phyloP scores from a whole-genome alignment of 2,888 invertebrate genomes.

The Calameuta filiformis region DNA sequence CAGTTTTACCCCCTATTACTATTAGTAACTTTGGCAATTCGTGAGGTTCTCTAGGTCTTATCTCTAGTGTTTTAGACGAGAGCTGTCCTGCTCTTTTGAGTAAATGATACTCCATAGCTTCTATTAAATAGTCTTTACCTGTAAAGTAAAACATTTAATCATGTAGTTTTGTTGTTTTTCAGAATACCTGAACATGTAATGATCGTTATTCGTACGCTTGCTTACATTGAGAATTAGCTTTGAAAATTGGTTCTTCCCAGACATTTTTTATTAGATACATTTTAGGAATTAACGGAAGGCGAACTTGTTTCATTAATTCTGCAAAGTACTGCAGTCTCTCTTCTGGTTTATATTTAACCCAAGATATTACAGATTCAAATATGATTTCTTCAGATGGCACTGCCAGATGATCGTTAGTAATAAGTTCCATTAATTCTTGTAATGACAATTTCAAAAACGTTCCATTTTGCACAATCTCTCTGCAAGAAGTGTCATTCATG shows the following conservation, averaged over 20 bases:
- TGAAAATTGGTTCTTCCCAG: conserved; percentile 86
- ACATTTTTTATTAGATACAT: conserved; percentile 90
- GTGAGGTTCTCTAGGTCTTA: conserved; percentile 83
- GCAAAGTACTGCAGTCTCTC: conserved; percentile 77
- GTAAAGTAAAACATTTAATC: conserved; percentile 1
- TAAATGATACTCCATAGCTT: conserved; percentile 93
- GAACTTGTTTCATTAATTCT: conserved; percentile 90
- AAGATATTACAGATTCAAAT: conserved; percentile 85
- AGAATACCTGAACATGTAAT: too few species aligned
- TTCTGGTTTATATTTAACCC: conserved; percentile 80
- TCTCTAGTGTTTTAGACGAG: conserved; percentile 80
- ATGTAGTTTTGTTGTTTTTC: too few species aligned
- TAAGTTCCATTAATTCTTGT: conserved; percentile 80
- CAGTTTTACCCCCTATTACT: conserved; percentile 95
- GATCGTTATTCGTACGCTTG: conserved; percentile 14
- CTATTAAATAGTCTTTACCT: conserved; percentile 89
- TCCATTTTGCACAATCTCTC: conserved; percentile 87
- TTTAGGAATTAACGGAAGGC: conserved; percentile 90
- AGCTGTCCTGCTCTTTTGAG: conserved; percentile 86
- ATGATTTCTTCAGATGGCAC: conserved; percentile 89
- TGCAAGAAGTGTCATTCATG: conserved; percentile 58
- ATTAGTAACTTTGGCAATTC: conserved; percentile 86
- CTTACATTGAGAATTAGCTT: conserved; percentile 80
- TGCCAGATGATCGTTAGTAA: conserved; percentile 89
- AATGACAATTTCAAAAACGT: conserved; percentile 85